A percentile compares a stretch with the other conserved stretches of the same genome.
These are phyloP conservation scores for Casuarius casuarius DNA, from an alignment of 2,113 vertebrate genomes.

Conservation along the genomic window DNA sequence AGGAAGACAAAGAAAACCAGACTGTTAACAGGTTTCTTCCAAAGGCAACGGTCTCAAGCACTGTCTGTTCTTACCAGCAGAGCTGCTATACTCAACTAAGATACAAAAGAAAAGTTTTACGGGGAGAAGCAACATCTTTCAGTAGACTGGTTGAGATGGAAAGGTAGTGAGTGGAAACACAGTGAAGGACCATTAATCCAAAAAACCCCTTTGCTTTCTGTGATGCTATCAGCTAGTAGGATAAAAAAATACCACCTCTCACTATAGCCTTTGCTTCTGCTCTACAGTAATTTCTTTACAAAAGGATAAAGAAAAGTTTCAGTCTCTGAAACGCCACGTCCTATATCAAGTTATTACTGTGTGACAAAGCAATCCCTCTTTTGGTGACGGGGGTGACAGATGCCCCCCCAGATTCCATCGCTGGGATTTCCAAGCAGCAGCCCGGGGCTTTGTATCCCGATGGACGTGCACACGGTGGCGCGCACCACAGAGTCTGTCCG, in stretches of 20 bases:
- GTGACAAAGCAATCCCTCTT: background rate
- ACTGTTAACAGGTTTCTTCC: background rate
- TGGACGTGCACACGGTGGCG: background rate
- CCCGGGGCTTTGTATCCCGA: background rate
- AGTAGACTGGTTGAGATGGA: background rate
- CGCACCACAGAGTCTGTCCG: background rate
- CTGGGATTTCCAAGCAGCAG: background rate
- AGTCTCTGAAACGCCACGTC: background rate
- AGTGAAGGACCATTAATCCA: background rate
- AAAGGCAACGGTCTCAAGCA: background rate
- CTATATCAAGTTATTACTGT: slow-evolving; percentile 28
- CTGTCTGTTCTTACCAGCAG: background rate
- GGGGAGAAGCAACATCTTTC: background rate
- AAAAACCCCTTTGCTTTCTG: background rate
- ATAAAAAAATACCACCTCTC: background rate
- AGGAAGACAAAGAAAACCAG: background rate
- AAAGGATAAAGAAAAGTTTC: background rate
- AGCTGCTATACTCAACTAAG: background rate
- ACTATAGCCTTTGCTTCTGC: background rate
- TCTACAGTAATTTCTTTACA: background rate
- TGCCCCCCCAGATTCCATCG: background rate
- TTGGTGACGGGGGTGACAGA: background rate
- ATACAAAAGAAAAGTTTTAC: background rate
- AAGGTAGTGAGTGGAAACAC: background rate
- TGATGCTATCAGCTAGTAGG: background rate